Evolutionary conservation across 1,140 invertebrate species (phyloP).

Genomic region (Sitophilus oryzae): DNA sequence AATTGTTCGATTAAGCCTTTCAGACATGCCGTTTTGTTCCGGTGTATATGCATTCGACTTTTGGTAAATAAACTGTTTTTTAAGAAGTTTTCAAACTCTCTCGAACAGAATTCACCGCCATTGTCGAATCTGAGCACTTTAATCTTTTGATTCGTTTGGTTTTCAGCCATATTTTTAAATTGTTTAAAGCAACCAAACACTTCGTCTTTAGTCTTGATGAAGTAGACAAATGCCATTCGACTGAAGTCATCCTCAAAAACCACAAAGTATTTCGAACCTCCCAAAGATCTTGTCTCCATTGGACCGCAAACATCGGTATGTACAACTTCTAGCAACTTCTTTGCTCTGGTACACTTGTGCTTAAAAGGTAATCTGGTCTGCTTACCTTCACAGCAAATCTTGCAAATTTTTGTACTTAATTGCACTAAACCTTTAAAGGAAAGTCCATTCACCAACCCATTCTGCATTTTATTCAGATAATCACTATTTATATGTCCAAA

Average conservation of each 20-base stretch:
- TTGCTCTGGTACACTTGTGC: too few species aligned
- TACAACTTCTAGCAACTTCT: too few species aligned
- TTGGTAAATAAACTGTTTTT: constrained; percentile 24
- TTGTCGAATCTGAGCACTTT: constrained; percentile 26
- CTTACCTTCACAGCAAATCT: too few species aligned
- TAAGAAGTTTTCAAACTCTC: constrained; percentile 31
- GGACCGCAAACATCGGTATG: too few species aligned
- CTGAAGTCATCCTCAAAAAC: constrained; percentile 43
- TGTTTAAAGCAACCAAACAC: constrained; percentile 32
- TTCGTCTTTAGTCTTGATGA: constrained; percentile 39
- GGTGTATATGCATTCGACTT: neutral
- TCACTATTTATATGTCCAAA: too few species aligned
- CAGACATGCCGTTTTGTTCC: neutral
- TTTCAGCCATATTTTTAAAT: constrained; percentile 34
- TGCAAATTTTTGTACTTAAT: too few species aligned
- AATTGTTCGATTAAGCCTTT: neutral
- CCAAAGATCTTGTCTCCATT: too few species aligned
- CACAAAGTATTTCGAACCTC: constrained; percentile 45
- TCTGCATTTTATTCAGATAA: too few species aligned
- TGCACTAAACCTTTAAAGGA: too few species aligned
- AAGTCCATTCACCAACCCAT: too few species aligned
- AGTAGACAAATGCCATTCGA: constrained; percentile 38
- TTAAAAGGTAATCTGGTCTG: too few species aligned
- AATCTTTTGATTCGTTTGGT: constrained; percentile 30
- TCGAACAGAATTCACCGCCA: constrained; percentile 31